Evolutionary conservation across 1,140 invertebrate species (phyloP).

Genomic region (Lordiphosa clarofinis): DNA sequence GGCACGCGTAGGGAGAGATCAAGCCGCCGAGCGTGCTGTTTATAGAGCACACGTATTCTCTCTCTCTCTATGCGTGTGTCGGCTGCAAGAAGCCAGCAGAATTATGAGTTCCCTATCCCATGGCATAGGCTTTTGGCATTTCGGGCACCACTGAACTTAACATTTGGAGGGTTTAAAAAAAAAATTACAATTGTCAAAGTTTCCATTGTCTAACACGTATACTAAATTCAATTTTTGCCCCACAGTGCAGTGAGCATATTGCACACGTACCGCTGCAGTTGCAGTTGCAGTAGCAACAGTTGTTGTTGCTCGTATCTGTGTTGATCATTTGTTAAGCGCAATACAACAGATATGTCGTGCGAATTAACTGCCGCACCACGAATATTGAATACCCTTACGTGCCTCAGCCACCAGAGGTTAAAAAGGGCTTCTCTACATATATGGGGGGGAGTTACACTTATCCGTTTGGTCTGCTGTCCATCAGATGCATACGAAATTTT

Average conservation of each 20-base stretch:
- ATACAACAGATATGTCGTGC: conserved; percentile 60
- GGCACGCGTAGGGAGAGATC: too few relatives aligned
- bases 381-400: conserved; percentile 56
- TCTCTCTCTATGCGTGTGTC: too few relatives aligned
- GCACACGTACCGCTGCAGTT: conserved; percentile 57
- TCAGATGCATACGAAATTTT: conserved; percentile 75
- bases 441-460: conserved; percentile 2
- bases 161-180: too few relatives aligned
- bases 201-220: too few relatives aligned
- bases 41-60: too few relatives aligned
- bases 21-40: too few relatives aligned
- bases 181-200: too few relatives aligned
- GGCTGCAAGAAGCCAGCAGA: too few relatives aligned
- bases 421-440: conserved; percentile 50
- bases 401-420: conserved; percentile 58
- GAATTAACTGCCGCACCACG: conserved; percentile 22
- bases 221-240: too few relatives aligned
- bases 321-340: conserved; percentile 71
- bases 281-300: conserved; percentile 60
- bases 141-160: too few relatives aligned
- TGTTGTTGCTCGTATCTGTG: conserved; percentile 58
- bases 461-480: conserved; percentile 63
- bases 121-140: too few relatives aligned
- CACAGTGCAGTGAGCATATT: conserved; percentile 39
- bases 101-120: too few relatives aligned